Base-by-base conservation (phyloP, 2,113 vertebrate genomes). In the Melanotaenia duboulayi region DNA sequence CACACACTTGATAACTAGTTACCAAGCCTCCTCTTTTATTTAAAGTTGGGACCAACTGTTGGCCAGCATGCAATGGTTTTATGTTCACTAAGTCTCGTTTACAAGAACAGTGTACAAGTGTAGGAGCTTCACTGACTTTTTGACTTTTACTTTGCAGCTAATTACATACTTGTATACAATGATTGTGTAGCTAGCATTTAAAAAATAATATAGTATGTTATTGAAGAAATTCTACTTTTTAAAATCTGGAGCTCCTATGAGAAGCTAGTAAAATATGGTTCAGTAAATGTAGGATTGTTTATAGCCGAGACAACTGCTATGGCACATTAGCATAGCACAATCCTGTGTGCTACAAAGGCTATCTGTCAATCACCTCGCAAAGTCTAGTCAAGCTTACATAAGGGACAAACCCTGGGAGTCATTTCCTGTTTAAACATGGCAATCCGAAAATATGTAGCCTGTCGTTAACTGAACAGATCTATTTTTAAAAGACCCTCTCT, bases 401-500 rank as follows among this genome's bases (percentile, higher is more conserved):
- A 82, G 82, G 80, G 56, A 74, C 83, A 49, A 85, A 71, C 78
- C 65, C 81, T 79, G 3, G 12, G 78, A 84, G 63, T 81, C 50
- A 37, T 81, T 69, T 89, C 46, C 28, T 66, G 73, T 80, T 82
- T 78, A 87, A 90, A 83, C 74, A 68, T 32, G 80, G 82, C 78
- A 59, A 60, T 73, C 73, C 80, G 67, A 87, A n/a, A n/a, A 83
- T 83, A 76, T 85, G 80, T 82, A 83, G 78, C 72, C 66, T 77
- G 84, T 83, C 80, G 46, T 86, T 86, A 76, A 83, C 81, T 46
- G 78, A 87, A 78, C 69, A 83, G 75, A 86, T 91, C 86, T 89
- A 89, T 90, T 91, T 89, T 87, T 82, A 82, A 90, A 89, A 74
- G 71, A 52, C 81, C 76, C 72, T 65, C 75, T 70, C 66, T 25